These are phyloP conservation scores for Ceriagrion tenellum DNA, from an alignment of 2,888 invertebrate genomes.

Conservation along the genomic window DNA sequence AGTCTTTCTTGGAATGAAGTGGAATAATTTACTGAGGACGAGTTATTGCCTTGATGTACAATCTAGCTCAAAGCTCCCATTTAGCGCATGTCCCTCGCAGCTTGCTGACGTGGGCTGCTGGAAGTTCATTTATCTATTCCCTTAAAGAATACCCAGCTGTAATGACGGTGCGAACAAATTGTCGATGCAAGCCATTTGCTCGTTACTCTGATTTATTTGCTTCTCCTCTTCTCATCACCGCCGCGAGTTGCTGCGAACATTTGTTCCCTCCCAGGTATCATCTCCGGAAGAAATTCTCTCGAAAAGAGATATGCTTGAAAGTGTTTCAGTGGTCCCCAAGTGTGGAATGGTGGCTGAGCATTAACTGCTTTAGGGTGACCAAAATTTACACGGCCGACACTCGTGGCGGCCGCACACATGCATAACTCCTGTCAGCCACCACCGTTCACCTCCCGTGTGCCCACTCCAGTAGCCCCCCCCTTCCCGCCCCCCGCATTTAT, in stretches of 20 bases:
- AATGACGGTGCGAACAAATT: too few relatives aligned
- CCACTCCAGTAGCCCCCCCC: neutral
- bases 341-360: neutral
- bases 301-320: neutral
- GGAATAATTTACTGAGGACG: too few relatives aligned
- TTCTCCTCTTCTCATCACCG: neutral
- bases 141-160: too few relatives aligned
- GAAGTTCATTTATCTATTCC: too few relatives aligned
- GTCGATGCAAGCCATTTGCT: too few relatives aligned
- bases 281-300: neutral
- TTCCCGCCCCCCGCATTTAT: neutral
- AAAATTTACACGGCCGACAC: constrained; percentile 34
- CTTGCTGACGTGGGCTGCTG: too few relatives aligned
- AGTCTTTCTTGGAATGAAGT: too few relatives aligned
- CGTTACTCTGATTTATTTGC: too few relatives aligned
- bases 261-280: neutral
- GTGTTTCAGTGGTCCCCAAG: constrained; percentile 8
- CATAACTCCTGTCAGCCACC: constrained; percentile 28
- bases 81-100: too few relatives aligned
- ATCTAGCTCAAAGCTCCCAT: too few relatives aligned
- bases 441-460: too few relatives aligned
- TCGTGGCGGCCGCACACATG: neutral
- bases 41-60: too few relatives aligned
- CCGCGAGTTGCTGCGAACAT: neutral
- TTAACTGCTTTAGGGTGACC: constrained; percentile 40